A percentile compares a stretch with the other conserved stretches of the same genome.
phyloP scores from a whole-genome alignment of 2,113 vertebrate species.

The Callocephalon fimbriatum region DNA sequence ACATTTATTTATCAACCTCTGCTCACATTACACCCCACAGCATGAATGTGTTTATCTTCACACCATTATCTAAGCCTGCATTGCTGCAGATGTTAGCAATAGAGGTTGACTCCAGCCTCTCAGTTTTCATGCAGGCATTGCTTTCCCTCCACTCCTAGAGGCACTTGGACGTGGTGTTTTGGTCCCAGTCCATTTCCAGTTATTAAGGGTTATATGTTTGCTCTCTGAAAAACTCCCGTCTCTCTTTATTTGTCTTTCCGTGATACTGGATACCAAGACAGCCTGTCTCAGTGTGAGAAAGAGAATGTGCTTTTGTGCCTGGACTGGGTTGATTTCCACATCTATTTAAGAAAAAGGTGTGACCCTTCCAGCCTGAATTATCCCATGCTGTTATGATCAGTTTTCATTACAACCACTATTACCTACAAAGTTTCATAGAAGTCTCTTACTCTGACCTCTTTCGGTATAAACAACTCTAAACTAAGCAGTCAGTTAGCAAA shows the following conservation, averaged over 20 bases:
- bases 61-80: constrained; percentile 30
- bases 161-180: neutral
- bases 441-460: neutral
- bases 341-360: neutral
- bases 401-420: neutral
- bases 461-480: neutral
- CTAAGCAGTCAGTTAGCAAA: neutral
- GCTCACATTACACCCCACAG: constrained; percentile 4
- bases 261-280: neutral
- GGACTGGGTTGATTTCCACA: neutral
- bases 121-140: constrained; percentile 3
- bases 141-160: neutral
- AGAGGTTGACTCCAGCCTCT: neutral
- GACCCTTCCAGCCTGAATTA: neutral
- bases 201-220: constrained; percentile 11
- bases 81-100: constrained; percentile 37
- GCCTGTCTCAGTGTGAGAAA: neutral
- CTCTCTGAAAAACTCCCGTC: constrained; percentile 3
- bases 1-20: neutral
- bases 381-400: neutral
- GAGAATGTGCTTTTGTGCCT: neutral
- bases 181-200: constrained; percentile 2
- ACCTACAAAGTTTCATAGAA: neutral
- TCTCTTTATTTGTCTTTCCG: constrained; percentile 23
- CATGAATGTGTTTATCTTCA: constrained; percentile 1